These are phyloP conservation scores for Drosophila neotestacea DNA, from an alignment of 2,888 invertebrate species.

Conservation along the genomic window DNA sequence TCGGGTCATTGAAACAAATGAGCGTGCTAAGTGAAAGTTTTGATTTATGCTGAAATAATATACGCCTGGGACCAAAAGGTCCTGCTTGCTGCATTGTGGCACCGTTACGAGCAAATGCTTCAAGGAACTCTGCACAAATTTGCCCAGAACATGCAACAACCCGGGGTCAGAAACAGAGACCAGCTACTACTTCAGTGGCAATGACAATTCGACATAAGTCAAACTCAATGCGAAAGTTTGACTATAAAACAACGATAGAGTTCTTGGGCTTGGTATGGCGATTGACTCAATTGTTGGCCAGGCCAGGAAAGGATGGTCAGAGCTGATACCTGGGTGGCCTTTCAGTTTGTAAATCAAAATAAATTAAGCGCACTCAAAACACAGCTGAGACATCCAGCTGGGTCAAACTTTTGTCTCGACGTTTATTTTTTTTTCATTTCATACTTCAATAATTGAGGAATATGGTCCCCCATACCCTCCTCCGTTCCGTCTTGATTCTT, in stretches of 20 bases:
- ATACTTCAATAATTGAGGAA: conserved; percentile 61
- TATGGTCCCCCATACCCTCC: conserved; percentile 1
- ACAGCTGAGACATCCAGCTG: conserved; percentile 57
- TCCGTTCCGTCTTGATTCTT: background rate
- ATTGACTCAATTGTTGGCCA: conserved; percentile 41
- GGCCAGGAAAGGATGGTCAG: background rate
- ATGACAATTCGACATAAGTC: conserved; percentile 68
- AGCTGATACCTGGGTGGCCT: conserved; percentile 46
- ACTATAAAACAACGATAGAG: conserved; percentile 14
- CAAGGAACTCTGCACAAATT: conserved; percentile 52
- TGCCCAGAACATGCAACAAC: conserved; percentile 59
- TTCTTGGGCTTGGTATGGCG: background rate
- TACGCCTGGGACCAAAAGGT: conserved; percentile 65
- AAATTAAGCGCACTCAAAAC: conserved; percentile 62
- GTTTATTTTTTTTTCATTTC: conserved; percentile 28
- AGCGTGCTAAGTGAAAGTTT: conserved; percentile 81
- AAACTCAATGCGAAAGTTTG: conserved; percentile 47
- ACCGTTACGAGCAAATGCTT: conserved; percentile 4
- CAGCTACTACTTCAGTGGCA: conserved; percentile 15
- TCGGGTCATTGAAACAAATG: conserved; percentile 80
- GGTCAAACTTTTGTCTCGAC: conserved; percentile 42
- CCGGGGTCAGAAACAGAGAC: background rate
- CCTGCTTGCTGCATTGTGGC: conserved; percentile 14
- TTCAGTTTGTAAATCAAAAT: conserved; percentile 63
- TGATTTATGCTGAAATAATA: conserved; percentile 80